Base-by-base conservation (phyloP, 2,797 vertebrate genomes). In the Myoxocephalus aenaeus region DNA sequence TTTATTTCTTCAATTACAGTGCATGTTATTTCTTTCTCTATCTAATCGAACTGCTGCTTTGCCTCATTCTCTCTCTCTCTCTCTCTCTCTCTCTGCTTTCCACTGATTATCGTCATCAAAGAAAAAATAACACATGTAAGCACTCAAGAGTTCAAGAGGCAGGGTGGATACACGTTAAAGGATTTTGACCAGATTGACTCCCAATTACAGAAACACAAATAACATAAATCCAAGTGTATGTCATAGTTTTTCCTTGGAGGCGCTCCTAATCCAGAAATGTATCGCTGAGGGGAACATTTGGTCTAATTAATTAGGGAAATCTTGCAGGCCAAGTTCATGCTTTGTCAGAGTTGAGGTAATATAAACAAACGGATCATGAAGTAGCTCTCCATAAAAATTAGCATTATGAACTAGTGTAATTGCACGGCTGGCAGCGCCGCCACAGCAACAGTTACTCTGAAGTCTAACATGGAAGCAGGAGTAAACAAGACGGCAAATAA, bases 351-450 rank as follows among this genome's bases (percentile, higher is more conserved):
- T 72, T 87, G 70, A 89, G 73, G 85, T 91, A 89, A 89, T 85
- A 80, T 81, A 86, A 91, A 90, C 84, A 92, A 92, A 90, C 83
- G 70, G 87, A 65, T 89, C 86, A 81, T 87, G 86, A 86, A 87
- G 82, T 70, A 73, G 73, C 75, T 85, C 62, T 79, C 72, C 78
- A 70, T 84, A 86, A 88, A 79, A 87, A 74, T 67, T 66, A 78
- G 72, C 74, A 80, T 80, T 75, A 71, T 66, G 32, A 85, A 72
- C 65, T 68, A 11, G 66, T 86, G 73, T 73, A 75, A 86, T 34
- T 63, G 53, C 79, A 7, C 53, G 12, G 73, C 75, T 72, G 75
- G 75, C 70, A 83, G 69, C 67, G 0, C 68, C 15, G 54, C 80
- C 38, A 40, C 73, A 75, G 71, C 77, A 72, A 48, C 78, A 58